Base-by-base conservation (phyloP, 1,140 invertebrate genomes). In the Saccostrea cuccullata region DNA sequence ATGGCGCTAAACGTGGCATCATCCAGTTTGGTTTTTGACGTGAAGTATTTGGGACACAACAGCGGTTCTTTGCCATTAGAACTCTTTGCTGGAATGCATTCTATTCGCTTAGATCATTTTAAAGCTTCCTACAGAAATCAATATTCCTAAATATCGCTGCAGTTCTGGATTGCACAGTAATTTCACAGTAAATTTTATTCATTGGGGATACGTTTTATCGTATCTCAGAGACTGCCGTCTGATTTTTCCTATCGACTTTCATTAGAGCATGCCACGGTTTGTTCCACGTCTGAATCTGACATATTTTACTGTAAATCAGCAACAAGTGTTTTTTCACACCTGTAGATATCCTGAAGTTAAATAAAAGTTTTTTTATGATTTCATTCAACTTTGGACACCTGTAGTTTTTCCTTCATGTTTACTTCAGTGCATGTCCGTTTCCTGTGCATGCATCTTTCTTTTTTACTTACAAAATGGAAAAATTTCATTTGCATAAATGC, bases 121-220 rank as follows among this genome's bases (percentile, higher is more conserved):
- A 67, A 20, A 20, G 67, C 67, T 73, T 73, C 67, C 26, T 3
- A 15, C 3, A 73, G 67, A 73, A 73, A 73, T 73, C 67, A 73
- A 73, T 73, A 73, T 23, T 73, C 23, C 26, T 73, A 30, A 73
- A 13, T 73, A 73, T 73, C 26, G 67, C 67, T 73, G 67, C 67
- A 73, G 20, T 73, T 73, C 67, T 26, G 67, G 23, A 73, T 73
- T 73, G 67, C 67, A 73, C 67, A 73, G 67, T 30, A 26, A 73
- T 73, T 73, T 73, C 12, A 26, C 23, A 26, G 23, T 6, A 26
- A 73, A 73, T 30, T 73, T 73, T 73, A 73, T 73, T 73, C 67
- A 73, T 73, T 26, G 67, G 67, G 67, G 67, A 73, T 73, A 23
- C 67, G 26, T 36, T 73, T 73, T 73, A 73, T 73, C 67, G 23